A percentile compares a stretch with the other conserved stretches of the same genome.
phyloP scores from a whole-genome alignment of 2,113 vertebrate genomes.

The Mirza zaza region DNA sequence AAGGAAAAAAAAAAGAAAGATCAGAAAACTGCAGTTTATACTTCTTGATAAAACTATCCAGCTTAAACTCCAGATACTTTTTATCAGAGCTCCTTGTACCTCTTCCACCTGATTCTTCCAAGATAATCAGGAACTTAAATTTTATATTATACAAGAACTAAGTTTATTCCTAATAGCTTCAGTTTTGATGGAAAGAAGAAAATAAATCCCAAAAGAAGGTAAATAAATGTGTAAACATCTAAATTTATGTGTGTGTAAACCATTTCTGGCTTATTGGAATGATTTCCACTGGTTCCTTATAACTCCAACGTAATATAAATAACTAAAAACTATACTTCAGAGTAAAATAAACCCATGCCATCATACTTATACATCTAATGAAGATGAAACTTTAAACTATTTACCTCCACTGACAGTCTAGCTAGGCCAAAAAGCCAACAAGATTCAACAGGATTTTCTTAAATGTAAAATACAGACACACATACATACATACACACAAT shows the following conservation, averaged over 20 bases:
- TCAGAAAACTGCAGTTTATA: slow-evolving; percentile 23
- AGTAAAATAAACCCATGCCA: background rate
- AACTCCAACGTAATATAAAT: slow-evolving; percentile 37
- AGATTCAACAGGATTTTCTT: background rate
- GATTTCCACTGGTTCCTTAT: background rate
- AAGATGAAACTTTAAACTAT: slow-evolving; percentile 19
- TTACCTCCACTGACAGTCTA: background rate
- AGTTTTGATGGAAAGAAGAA: background rate
- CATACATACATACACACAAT: background rate
- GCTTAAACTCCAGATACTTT: slow-evolving; percentile 7
- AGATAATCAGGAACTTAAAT: slow-evolving; percentile 55
- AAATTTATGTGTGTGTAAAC: background rate
- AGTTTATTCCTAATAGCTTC: slow-evolving; percentile 25
- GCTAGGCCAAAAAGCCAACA: background rate
- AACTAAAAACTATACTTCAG: slow-evolving; percentile 2
- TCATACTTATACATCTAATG: background rate
- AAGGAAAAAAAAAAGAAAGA: background rate
- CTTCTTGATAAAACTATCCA: slow-evolving; percentile 25
- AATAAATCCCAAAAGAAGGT: background rate
- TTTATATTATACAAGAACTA: slow-evolving; percentile 44
- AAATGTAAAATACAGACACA: background rate
- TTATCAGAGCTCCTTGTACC: slow-evolving; percentile 46
- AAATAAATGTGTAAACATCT: background rate
- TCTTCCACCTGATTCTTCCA: slow-evolving; percentile 34
- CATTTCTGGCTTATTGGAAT: background rate